phyloP scores from a whole-genome alignment of 53 echinoderm and acorn worm species.

The Holothuria scabra region DNA sequence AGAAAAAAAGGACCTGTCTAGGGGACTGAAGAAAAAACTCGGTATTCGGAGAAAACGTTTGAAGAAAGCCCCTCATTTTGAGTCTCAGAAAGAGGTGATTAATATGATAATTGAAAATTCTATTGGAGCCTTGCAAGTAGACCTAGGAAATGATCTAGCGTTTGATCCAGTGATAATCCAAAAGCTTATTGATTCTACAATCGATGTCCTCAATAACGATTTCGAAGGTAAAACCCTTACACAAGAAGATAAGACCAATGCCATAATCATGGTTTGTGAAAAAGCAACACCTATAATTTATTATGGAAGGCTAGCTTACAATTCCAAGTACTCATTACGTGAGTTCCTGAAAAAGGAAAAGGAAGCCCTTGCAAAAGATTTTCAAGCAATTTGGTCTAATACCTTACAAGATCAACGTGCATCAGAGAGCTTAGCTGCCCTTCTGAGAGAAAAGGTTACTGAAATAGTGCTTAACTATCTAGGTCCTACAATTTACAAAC shows the following conservation, averaged over 20 bases:
- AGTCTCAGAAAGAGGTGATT: not conserved
- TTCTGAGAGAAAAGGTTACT: not conserved
- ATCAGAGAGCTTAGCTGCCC: not conserved
- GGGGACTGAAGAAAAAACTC: not conserved
- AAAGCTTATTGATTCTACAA: slow-evolving; percentile 18
- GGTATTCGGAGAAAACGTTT: too few relatives aligned
- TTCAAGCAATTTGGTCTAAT: not conserved
- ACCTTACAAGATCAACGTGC: slow-evolving; percentile 2
- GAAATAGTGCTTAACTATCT: not conserved
- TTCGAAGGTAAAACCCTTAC: not conserved
- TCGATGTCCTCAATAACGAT: not conserved
- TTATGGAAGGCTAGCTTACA: not conserved
- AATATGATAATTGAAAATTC: not conserved
- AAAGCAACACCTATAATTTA: slow-evolving; percentile 7
- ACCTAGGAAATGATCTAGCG: slow-evolving; percentile 12
- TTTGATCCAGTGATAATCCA: slow-evolving; percentile 31
- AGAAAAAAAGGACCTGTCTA: slow-evolving; percentile 8
- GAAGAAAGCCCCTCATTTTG: too few relatives aligned
- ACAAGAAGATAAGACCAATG: slow-evolving; percentile 1
- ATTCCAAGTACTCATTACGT: not conserved
- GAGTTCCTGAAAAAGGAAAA: slow-evolving; percentile 25
- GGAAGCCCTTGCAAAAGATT: not conserved
- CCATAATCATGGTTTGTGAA: not conserved
- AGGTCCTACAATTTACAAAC: slow-evolving; percentile 8
- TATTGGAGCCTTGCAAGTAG: not conserved